Evolutionary conservation across 1,140 invertebrate species (phyloP), one percentile per base, ranked within the genome.

Genomic region (Eupeodes corollae): DNA sequence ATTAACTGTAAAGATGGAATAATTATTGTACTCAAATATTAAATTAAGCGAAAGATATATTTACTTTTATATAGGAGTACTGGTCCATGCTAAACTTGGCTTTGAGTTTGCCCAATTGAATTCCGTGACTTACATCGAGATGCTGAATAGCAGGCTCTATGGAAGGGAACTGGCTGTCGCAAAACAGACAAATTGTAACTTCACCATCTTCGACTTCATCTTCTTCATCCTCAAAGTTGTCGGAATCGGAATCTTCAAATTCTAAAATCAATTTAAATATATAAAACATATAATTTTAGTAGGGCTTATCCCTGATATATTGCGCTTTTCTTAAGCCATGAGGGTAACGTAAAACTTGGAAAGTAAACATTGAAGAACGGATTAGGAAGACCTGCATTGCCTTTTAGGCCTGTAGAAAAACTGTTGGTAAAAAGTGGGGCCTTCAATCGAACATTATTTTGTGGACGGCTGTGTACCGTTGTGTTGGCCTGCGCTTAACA

Each of bases 31-130:
- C 26, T 2, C n/a, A 26, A 16, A 16, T 8, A 37, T 40, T 13
- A 31, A 31, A 12, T 18, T 39, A 50, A 43, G 16, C 21, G 8
- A 26, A 26, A 26, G 8, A 26, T 26, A n/a, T n/a, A n/a, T n/a
- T n/a, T n/a, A 26, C 21, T 26, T 68, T 90, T 15, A 93, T 91
- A 54, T 84, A 93, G 0, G 80, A 82, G 68, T 91, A 88, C 56
- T 80, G 83, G 61, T 92, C 88, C 73, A 93, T 79, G 48, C 75
- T 75, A 57, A 83, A 80, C 54, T 78, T 83, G 1, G 64, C 60
- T 65, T 85, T 84, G 33, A 88, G 71, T 16, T 69, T 61, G 13
- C 71, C 61, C 18, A 94, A 73, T 67, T 84, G 78, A 58, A 93
- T 84, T 42, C 74, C 73, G 58, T 93, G 89, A 12, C 58, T 61